Conservation (phyloP, 2,797 vertebrate species). For the Capromys pilorides region DNA sequence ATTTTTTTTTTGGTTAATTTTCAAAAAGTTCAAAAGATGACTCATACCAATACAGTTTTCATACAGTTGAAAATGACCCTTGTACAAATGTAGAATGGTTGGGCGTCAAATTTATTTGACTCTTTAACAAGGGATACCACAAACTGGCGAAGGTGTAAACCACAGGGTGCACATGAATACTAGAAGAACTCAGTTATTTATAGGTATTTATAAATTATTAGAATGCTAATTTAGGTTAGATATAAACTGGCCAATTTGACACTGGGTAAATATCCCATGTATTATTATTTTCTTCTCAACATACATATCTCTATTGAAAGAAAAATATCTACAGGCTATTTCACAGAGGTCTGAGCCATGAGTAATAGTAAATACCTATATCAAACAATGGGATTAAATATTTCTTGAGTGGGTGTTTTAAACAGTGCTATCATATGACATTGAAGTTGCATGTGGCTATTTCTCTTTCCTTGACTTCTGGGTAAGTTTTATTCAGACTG, state of each 20-base stretch:
- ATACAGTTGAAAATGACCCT: slow-evolving; percentile 20
- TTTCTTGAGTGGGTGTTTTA: background rate
- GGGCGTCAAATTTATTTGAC: slow-evolving; percentile 13
- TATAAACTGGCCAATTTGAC: background rate
- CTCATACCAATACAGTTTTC: background rate
- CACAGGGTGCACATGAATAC: background rate
- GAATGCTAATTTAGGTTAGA: slow-evolving; percentile 12
- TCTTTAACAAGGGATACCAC: background rate
- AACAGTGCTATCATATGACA: background rate
- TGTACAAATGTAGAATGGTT: slow-evolving; percentile 5
- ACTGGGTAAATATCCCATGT: background rate
- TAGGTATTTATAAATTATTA: slow-evolving; percentile 27
- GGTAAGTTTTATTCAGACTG: background rate
- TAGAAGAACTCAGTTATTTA: slow-evolving; percentile 46
- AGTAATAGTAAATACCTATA: background rate
- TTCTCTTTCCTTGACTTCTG: background rate
- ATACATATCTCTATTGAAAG: background rate
- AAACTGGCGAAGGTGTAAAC: slow-evolving; percentile 13
- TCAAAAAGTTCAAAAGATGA: slow-evolving; percentile 37
- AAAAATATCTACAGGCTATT: background rate
- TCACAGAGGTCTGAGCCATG: background rate
- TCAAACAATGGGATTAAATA: background rate
- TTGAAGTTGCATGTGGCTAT: background rate
- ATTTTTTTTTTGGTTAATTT: background rate
- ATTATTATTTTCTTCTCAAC: background rate